Base-by-base conservation (phyloP, 1,140 invertebrate species). In the Heliconius melpomene region DNA sequence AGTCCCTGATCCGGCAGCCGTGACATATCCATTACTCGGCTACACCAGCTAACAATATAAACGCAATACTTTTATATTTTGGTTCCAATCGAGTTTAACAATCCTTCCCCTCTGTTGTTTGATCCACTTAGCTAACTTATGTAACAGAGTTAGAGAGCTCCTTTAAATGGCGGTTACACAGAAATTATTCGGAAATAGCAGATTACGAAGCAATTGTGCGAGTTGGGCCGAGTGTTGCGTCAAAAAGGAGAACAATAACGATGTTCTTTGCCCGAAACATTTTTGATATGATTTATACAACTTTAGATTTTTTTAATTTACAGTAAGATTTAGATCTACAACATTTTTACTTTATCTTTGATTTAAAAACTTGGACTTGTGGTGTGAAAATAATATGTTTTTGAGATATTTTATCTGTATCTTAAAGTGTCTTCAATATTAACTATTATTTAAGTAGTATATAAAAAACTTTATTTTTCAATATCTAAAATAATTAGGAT, bases 81-180 rank as follows among this genome's bases (percentile, higher is more conserved):
- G 3, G 57, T n/a, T 66, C 20, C 8, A 57, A 57, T 57, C n/a
- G 57, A 66, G 57, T 29, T 66, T 7, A 66, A 26, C 23, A 66
- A 66, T 66, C 57, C 23, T 66, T 66, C 57, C 57, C 23, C 57
- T 66, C 23, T 66, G 57, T 66, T 66, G 26, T 66, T 66, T 66
- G 57, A 66, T 66, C 57, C 60, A 66, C 60, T 66, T 66, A 66
- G 26, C 60, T 66, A 29, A 66, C 26, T 66, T 66, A 29, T 29
- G 60, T 66, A 66, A 66, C 60, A 66, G 60, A 66, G 60, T 66
- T 66, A 66, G 60, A 66, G 60, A 66, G 57, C 26, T 29, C 60
- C 23, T 66, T 66, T 66, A 66, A 66, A 66, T 66, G 26, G 60
- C 26, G 26, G 60, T 66, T 66, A 16, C 26, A 66, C 60, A 26